These are phyloP conservation scores for Antennarius maculatus DNA, from an alignment of 2,797 vertebrate species.

Conservation along the genomic window DNA sequence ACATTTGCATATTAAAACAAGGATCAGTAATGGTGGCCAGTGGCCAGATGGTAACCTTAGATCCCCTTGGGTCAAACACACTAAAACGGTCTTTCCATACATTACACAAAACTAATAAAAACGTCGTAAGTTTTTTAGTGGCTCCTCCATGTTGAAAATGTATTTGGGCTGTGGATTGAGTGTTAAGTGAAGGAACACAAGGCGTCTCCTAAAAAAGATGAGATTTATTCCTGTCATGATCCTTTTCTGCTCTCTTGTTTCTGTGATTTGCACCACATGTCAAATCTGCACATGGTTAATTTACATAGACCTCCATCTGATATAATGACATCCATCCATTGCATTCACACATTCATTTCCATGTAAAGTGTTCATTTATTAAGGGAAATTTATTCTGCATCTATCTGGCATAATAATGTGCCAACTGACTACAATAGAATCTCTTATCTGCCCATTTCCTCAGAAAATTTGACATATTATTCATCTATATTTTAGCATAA, in stretches of 20 bases:
- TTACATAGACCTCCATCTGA: conserved; percentile 80
- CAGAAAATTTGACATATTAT: conserved; percentile 33
- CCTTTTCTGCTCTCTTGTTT: conserved; percentile 54
- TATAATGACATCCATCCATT: conserved; percentile 78
- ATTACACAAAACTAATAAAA: conserved; percentile 60
- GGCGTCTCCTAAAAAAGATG: conserved; percentile 52
- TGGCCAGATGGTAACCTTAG: conserved; percentile 80
- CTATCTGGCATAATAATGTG: conserved; percentile 73
- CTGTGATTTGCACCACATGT: conserved; percentile 76
- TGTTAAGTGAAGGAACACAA: conserved; percentile 53
- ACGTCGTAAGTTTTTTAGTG: conserved; percentile 45
- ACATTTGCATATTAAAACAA: conserved; percentile 80
- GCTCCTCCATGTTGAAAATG: conserved; percentile 35
- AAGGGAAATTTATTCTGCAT: conserved; percentile 81
- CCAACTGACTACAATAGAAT: conserved; percentile 70
- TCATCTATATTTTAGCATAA: conserved; percentile 30
- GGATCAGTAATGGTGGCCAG: conserved; percentile 75
- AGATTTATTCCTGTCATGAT: conserved; percentile 80
- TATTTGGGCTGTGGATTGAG: conserved; percentile 59
- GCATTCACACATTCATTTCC: conserved; percentile 81
- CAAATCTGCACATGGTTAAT: conserved; percentile 75
- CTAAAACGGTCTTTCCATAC: conserved; percentile 68
- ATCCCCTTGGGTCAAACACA: conserved; percentile 74
- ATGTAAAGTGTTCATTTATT: conserved; percentile 81
- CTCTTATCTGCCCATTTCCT: conserved; percentile 64